Conservation (phyloP, 2,888 invertebrate species). For the Hypomecis punctinalis region DNA sequence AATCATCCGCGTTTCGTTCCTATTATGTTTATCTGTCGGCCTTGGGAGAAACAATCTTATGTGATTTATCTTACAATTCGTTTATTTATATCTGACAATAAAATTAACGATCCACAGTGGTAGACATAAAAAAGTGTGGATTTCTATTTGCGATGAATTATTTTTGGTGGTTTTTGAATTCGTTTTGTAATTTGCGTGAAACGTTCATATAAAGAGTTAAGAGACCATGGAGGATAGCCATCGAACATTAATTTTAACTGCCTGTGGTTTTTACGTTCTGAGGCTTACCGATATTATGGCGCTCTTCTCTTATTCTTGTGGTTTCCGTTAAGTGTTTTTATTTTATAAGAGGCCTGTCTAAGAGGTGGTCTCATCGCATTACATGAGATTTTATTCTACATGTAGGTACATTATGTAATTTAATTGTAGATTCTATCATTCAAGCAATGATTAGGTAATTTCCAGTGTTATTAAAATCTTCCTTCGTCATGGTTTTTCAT, state of each 20-base stretch:
- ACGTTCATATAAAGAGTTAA: conserved; percentile 40
- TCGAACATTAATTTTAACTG: conserved; percentile 47
- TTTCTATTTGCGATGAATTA: conserved; percentile 48
- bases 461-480: too few species aligned
- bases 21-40: conserved; percentile 51
- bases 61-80: conserved; percentile 58
- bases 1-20: conserved; percentile 46
- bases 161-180: conserved; percentile 43
- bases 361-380: neutral
- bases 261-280: conserved; percentile 43
- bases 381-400: neutral
- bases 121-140: conserved; percentile 53
- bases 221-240: conserved; percentile 39
- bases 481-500: too few species aligned
- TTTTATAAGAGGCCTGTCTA: conserved; percentile 8
- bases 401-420: too few species aligned
- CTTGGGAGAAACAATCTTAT: conserved; percentile 47
- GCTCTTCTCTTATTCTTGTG: conserved; percentile 28
- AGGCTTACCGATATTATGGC: conserved; percentile 32
- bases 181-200: conserved; percentile 43
- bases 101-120: conserved; percentile 58
- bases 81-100: conserved; percentile 61
- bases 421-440: too few species aligned
- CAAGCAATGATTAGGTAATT: too few species aligned
- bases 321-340: conserved; percentile 11